These are phyloP conservation scores for Podarcis raffonei DNA, from an alignment of 2,113 vertebrate species.

Conservation along the genomic window DNA sequence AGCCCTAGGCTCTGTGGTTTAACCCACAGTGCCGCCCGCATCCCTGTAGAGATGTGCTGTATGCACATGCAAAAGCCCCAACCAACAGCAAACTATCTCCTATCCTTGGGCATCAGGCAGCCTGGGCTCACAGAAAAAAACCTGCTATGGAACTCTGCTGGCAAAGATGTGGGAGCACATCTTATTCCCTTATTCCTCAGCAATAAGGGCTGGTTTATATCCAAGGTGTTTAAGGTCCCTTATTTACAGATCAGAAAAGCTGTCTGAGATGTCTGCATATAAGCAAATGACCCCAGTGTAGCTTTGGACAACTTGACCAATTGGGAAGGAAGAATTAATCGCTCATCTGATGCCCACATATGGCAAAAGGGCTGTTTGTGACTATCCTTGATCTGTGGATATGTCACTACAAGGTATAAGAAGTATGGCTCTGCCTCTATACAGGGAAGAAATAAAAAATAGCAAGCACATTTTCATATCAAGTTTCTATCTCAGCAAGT, in stretches of 20 bases:
- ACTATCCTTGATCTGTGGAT: background rate
- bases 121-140: background rate
- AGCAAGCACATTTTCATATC: conserved; percentile 9
- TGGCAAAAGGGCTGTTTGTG: background rate
- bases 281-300: background rate
- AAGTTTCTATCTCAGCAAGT: conserved; percentile 5
- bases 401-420: background rate
- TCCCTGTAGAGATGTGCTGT: too few species aligned
- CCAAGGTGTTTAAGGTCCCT: background rate
- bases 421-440: background rate
- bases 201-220: background rate
- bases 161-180: background rate
- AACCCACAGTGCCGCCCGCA: too few species aligned
- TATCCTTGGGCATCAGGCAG: too few species aligned
- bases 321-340: background rate
- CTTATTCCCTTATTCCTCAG: background rate
- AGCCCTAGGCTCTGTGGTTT: too few species aligned
- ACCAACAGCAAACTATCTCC: too few species aligned
- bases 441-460: conserved; percentile 6
- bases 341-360: background rate
- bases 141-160: background rate
- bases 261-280: background rate
- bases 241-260: background rate
- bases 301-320: background rate
- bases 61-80: too few species aligned